Conservation (phyloP, 2,797 vertebrate species). For the Onychomys torridus region DNA sequence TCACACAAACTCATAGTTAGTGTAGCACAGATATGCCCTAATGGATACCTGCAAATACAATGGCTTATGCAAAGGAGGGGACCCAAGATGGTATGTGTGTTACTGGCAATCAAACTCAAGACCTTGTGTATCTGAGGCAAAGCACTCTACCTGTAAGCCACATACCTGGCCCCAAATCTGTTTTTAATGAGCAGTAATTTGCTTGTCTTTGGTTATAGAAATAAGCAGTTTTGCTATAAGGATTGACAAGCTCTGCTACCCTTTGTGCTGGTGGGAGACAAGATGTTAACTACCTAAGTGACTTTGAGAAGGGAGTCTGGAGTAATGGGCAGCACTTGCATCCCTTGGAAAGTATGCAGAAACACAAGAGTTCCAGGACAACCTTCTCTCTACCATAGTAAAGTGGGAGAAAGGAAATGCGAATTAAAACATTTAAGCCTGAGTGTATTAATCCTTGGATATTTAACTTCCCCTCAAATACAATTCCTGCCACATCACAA, state of each 20-base stretch:
- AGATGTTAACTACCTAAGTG: neutral
- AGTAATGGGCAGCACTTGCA: neutral
- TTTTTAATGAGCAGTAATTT: neutral
- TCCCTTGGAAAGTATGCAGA: neutral
- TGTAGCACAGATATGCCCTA: neutral
- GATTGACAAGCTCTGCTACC: neutral
- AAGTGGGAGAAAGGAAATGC: neutral
- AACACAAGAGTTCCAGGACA: neutral
- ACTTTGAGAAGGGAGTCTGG: neutral
- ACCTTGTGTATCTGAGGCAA: neutral
- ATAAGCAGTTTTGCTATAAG: neutral
- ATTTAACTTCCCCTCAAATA: slow-evolving; percentile 23
- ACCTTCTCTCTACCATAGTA: neutral
- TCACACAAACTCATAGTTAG: neutral
- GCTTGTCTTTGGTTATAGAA: neutral
- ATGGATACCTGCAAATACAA: neutral
- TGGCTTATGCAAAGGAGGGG: neutral
- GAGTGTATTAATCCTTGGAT: slow-evolving; percentile 25
- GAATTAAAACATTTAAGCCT: slow-evolving; percentile 35
- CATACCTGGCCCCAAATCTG: neutral
- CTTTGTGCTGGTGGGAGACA: neutral
- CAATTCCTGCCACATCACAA: neutral
- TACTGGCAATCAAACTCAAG: neutral
- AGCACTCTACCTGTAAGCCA: neutral
- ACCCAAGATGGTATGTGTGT: neutral